Evolutionary conservation across 35 echinoderm and acorn worm species (phyloP).

Genomic region (Nesometra sesokonis): DNA sequence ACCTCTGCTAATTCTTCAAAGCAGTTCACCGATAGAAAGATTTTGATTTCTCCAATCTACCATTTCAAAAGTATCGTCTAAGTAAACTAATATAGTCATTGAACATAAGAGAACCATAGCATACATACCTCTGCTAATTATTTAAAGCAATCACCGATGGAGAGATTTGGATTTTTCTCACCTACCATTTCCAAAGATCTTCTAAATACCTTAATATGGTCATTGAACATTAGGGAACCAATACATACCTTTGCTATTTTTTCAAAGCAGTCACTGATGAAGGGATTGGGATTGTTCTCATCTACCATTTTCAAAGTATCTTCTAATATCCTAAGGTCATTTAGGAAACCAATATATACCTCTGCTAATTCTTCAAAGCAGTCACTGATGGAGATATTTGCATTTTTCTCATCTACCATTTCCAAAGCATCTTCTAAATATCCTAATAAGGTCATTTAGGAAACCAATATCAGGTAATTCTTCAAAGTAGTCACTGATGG

Average conservation of each 20-base stretch:
- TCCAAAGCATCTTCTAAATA: constrained; percentile 94
- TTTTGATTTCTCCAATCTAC: constrained; percentile 64
- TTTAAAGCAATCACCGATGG: constrained; percentile 96
- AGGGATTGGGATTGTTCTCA: constrained; percentile 66
- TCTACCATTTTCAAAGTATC: constrained; percentile 98
- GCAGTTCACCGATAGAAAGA: constrained; percentile 92
- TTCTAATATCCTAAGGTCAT: constrained; percentile 79
- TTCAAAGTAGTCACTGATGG: constrained; percentile 95
- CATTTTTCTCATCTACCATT: constrained; percentile 86
- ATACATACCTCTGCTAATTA: constrained; percentile 94
- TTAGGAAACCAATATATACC: constrained; percentile 84
- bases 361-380: constrained; percentile 97
- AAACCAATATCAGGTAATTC: constrained; percentile 82
- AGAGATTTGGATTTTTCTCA: constrained; percentile 60
- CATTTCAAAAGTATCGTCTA: constrained; percentile 96
- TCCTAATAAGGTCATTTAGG: constrained; percentile 74
- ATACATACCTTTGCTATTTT: constrained; percentile 97
- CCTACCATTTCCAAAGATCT: constrained; percentile 92
- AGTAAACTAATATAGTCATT: constrained; percentile 61
- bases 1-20: constrained; percentile 98
- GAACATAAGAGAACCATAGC: constrained; percentile 70
- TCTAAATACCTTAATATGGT: constrained; percentile 83
- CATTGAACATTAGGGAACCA: constrained; percentile 59
- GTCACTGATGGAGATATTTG: constrained; percentile 73
- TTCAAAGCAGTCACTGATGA: constrained; percentile 98